Evolutionary conservation across 1,140 invertebrate species (phyloP), one percentile per base, ranked within the genome.

Genomic region (Paraescarpia echinospica): DNA sequence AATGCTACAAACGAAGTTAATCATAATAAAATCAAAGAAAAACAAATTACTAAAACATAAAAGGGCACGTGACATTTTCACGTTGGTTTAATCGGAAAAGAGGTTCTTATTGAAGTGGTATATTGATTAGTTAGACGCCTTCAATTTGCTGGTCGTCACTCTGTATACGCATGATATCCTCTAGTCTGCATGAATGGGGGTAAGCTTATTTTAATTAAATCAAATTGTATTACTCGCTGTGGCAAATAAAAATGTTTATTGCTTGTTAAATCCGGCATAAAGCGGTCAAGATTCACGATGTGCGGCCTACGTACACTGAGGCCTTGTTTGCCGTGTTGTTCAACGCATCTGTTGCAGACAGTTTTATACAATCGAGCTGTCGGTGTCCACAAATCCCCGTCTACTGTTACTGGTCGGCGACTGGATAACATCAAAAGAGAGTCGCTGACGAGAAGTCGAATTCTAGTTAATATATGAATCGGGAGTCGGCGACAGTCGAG

Each of bases 1-100:
- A 95, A 33, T 2, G 90, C 59, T 22, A 89, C n/a, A 77, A 22
- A 91, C 59, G 89, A 33, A n/a, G 89, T 93, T 89, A 90, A 92
- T 91, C 90, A 9, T 41, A 89, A 91, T 89, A 22, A 48, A 88
- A 35, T 93, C 9, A 92, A 12, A 92, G 59, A 77, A 18, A 77
- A 77, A 77, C 48, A 34, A 91, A 91, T 35, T 41, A 91, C 33
- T 31, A 1, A 35, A 91, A 12, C 35, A 35, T 91, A 14, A 91
- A 91, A 33, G 90, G 31, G 90, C 35, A 35, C 34, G 90, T 51
- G 59, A 77, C 59, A 77, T 77, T 18, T 77, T 77, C 27, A 31
- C 4, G 59, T 77, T 27, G 59, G 14, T 27, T 77, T 14, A 18
- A 18, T 77, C 59, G 59, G 59, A 2, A 31, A 18, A 77, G 27